Evolutionary conservation across 2,888 invertebrate genomes (phyloP).

Genomic region (Clitarchus hookeri): DNA sequence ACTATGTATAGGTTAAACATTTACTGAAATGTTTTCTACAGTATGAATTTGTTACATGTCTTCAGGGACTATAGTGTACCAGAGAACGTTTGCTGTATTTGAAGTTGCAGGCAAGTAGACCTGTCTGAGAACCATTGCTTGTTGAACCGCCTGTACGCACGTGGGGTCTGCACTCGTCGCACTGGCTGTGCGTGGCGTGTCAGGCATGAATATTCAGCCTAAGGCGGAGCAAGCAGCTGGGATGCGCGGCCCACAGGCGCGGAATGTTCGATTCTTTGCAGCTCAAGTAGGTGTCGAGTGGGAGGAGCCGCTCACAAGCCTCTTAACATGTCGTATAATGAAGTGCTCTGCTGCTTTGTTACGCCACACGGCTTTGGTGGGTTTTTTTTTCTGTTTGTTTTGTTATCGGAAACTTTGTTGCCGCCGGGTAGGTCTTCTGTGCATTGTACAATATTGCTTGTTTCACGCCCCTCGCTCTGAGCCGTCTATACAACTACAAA

Average conservation of each 20-base stretch:
- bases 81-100: too few species aligned
- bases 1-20: too few species aligned
- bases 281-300: not conserved
- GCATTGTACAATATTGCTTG: not conserved
- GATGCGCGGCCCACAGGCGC: not conserved
- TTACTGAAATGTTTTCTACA: too few species aligned
- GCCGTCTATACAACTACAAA: not conserved
- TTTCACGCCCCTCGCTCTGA: not conserved
- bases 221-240: not conserved
- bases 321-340: slow-evolving; percentile 14
- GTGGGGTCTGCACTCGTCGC: not conserved
- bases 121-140: not conserved
- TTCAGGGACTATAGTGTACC: too few species aligned
- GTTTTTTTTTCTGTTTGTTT: not conserved
- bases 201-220: not conserved
- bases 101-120: not conserved
- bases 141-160: not conserved
- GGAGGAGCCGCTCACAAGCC: not conserved
- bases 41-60: too few species aligned
- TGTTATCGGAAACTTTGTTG: not conserved
- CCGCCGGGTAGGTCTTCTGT: not conserved
- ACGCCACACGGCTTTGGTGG: not conserved
- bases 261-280: not conserved
- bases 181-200: not conserved
- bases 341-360: not conserved